A percentile compares a stretch with the other conserved stretches of the same genome.
Evolutionary conservation across 2,113 vertebrate species (phyloP).

Genomic region (Anhinga rufa): DNA sequence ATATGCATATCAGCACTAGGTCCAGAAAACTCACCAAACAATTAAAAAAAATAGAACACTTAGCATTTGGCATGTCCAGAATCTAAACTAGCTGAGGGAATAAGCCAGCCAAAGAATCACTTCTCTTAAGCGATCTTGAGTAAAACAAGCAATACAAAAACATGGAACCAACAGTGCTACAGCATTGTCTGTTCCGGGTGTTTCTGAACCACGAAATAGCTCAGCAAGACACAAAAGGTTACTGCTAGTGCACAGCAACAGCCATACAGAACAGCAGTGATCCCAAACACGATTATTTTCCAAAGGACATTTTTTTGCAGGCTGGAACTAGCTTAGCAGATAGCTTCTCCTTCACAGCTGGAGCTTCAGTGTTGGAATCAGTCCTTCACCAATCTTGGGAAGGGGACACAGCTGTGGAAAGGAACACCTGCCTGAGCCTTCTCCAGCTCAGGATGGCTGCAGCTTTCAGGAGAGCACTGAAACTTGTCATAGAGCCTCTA

Average conservation of each 20-base stretch:
- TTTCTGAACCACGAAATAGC: background rate
- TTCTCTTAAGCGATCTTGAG: background rate
- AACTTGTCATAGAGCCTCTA: background rate
- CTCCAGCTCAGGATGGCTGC: background rate
- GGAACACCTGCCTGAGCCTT: background rate
- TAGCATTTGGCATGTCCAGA: background rate
- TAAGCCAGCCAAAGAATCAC: background rate
- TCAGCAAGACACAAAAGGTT: background rate
- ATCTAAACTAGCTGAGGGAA: background rate
- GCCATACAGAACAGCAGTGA: background rate
- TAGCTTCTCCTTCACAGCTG: background rate
- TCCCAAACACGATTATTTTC: background rate
- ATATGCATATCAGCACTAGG: background rate
- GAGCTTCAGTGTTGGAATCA: background rate
- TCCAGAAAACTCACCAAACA: background rate
- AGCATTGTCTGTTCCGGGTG: background rate
- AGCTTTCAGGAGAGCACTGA: background rate
- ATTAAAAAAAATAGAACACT: background rate
- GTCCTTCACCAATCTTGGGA: background rate
- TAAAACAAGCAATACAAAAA: background rate
- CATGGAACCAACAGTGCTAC: background rate
- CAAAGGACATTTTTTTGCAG: background rate
- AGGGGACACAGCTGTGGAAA: background rate
- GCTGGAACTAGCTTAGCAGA: background rate
- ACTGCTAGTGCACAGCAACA: background rate